These are phyloP conservation scores for Myotis brandtii DNA, from an alignment of 2,113 vertebrate species.

Conservation along the genomic window DNA sequence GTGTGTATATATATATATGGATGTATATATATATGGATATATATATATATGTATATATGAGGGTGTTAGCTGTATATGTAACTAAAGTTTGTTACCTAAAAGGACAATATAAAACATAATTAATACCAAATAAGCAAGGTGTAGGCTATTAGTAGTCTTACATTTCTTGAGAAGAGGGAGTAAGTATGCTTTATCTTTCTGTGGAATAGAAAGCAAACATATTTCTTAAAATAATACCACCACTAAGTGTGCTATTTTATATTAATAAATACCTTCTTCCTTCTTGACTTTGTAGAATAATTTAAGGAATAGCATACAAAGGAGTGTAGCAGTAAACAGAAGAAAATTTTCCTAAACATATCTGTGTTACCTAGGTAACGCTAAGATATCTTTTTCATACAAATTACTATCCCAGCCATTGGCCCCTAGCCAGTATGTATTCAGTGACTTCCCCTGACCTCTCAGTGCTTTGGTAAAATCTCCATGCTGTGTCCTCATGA, in stretches of 20 bases:
- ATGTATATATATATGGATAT: too few species aligned
- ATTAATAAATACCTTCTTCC: not conserved
- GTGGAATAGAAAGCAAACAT: not conserved
- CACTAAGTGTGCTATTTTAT: not conserved
- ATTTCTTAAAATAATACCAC: constrained; percentile 14
- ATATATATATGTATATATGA: too few species aligned
- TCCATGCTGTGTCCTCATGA: not conserved
- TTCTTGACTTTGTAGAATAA: constrained; percentile 5
- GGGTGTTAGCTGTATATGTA: not conserved
- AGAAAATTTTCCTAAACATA: not conserved
- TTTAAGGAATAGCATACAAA: not conserved
- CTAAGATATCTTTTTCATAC: not conserved
- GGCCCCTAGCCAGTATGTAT: not conserved
- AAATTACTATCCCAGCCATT: not conserved
- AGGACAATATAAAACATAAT: not conserved
- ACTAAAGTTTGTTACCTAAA: constrained; percentile 36
- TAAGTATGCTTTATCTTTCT: not conserved
- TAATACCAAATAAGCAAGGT: not conserved
- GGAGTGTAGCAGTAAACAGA: not conserved
- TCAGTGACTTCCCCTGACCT: not conserved
- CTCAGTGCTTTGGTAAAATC: not conserved
- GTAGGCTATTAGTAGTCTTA: not conserved
- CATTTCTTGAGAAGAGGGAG: not conserved
- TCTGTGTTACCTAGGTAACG: not conserved
- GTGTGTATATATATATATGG: too few species aligned